phyloP scores from a whole-genome alignment of 2,888 invertebrate genomes.

The Ornithoptera alexandrae region DNA sequence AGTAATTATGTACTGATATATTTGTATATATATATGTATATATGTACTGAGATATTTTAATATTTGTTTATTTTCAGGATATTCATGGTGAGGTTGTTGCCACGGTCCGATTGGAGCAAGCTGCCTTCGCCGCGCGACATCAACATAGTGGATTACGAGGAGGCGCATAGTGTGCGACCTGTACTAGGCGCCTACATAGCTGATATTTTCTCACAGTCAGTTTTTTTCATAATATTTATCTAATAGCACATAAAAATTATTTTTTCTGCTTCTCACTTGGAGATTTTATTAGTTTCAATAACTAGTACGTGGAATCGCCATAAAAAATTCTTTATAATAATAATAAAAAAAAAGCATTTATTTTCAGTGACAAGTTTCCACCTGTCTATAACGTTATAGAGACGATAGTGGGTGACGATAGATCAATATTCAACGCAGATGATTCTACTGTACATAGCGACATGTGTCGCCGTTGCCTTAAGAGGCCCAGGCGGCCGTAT shows the following conservation, averaged over 20 bases:
- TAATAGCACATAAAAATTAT: no score
- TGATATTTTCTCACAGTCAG: slow-evolving; percentile 88
- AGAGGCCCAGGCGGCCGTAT: slow-evolving; percentile 38
- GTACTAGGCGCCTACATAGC: slow-evolving; percentile 89
- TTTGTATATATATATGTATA: no score
- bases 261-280: no score
- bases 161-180: slow-evolving; percentile 84
- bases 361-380: slow-evolving; percentile 74
- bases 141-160: slow-evolving; percentile 85
- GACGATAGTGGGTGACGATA: slow-evolving; percentile 87
- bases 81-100: slow-evolving; percentile 86
- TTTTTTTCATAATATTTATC: slow-evolving; percentile 5
- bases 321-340: no score
- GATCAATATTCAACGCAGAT: slow-evolving; percentile 44
- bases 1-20: no score
- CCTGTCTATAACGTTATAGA: slow-evolving; percentile 82
- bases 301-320: no score
- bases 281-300: no score
- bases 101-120: slow-evolving; percentile 81
- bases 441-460: slow-evolving; percentile 41
- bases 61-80: slow-evolving; percentile 72
- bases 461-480: slow-evolving; percentile 48
- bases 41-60: no score
- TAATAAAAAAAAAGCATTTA: no score
- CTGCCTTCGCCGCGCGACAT: slow-evolving; percentile 85